These are phyloP conservation scores for Pristionchus fissidentatus DNA, from an alignment of 2,888 invertebrate species.

Conservation along the genomic window DNA sequence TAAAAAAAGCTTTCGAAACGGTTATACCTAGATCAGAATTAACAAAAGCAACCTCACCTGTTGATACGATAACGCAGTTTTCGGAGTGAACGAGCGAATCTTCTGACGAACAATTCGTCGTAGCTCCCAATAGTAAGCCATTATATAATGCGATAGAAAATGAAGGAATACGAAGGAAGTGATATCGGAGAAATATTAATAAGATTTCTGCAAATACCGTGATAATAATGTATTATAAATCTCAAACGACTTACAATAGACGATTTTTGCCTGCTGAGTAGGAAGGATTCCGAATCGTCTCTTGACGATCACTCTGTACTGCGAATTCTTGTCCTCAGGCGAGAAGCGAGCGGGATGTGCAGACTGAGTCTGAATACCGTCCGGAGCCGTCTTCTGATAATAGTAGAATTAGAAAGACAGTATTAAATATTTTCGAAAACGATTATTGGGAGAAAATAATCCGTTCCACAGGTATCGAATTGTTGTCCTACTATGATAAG, in stretches of 20 bases:
- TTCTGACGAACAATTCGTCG: conserved; percentile 65
- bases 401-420: not conserved
- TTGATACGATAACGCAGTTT: conserved; percentile 63
- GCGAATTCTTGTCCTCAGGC: conserved; percentile 93
- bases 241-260: conserved; percentile 58
- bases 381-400: conserved; percentile 85
- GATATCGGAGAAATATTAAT: no score
- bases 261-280: conserved; percentile 84
- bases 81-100: conserved; percentile 61
- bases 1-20: conserved; percentile 10
- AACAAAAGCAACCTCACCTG: conserved; percentile 52
- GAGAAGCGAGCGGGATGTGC: conserved; percentile 96
- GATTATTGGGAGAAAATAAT: no score
- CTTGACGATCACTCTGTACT: conserved; percentile 89
- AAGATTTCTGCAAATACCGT: not conserved
- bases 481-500: no score
- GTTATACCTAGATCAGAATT: not conserved
- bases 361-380: conserved; percentile 87
- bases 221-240: not conserved
- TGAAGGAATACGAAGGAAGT: not conserved
- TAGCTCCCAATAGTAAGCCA: conserved; percentile 65
- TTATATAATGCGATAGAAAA: not conserved
- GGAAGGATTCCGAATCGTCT: conserved; percentile 89
- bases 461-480: no score
- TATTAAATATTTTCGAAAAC: no score